phyloP scores from a whole-genome alignment of 2,113 vertebrate species.

The Garra rufa region DNA sequence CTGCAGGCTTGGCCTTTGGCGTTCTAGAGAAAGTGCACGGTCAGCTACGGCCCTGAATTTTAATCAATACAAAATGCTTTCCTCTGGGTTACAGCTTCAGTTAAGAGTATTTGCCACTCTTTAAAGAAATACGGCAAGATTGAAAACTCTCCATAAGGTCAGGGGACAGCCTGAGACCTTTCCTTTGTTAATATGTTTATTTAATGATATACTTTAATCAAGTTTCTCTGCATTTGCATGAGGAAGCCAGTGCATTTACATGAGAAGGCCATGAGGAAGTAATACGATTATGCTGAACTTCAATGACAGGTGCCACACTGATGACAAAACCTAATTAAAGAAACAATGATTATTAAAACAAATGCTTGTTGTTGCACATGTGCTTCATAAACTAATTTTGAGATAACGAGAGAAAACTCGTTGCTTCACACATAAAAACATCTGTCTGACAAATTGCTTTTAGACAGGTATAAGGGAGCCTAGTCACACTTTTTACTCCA shows the following conservation, averaged over 20 bases:
- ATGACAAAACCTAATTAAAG: conserved; percentile 44
- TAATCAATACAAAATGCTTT: conserved; percentile 28
- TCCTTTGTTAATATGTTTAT: conserved; percentile 12
- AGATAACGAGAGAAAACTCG: background rate
- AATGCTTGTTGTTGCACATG: conserved; percentile 28
- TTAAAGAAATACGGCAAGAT: background rate
- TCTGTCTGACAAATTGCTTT: background rate
- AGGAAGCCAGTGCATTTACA: conserved; percentile 26
- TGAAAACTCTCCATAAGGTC: background rate
- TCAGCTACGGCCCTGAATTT: conserved; percentile 36
- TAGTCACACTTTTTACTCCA: background rate
- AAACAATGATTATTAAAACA: conserved; percentile 8
- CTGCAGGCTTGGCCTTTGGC: conserved; percentile 24
- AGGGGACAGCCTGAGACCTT: background rate
- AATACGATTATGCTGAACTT: conserved; percentile 32
- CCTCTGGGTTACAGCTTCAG: background rate
- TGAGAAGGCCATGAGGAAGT: conserved; percentile 22
- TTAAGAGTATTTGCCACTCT: background rate
- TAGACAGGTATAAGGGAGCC: background rate
- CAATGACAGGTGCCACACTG: conserved; percentile 13
- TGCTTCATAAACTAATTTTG: conserved; percentile 31
- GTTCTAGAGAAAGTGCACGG: background rate
- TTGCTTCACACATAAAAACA: background rate
- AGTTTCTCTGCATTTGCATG: conserved; percentile 25
- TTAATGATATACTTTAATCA: conserved; percentile 28